Percentiles rank a stretch among this genome's conserved stretches.
phyloP scores from a whole-genome alignment of 2,797 vertebrate species.

The Lagodon rhomboides region DNA sequence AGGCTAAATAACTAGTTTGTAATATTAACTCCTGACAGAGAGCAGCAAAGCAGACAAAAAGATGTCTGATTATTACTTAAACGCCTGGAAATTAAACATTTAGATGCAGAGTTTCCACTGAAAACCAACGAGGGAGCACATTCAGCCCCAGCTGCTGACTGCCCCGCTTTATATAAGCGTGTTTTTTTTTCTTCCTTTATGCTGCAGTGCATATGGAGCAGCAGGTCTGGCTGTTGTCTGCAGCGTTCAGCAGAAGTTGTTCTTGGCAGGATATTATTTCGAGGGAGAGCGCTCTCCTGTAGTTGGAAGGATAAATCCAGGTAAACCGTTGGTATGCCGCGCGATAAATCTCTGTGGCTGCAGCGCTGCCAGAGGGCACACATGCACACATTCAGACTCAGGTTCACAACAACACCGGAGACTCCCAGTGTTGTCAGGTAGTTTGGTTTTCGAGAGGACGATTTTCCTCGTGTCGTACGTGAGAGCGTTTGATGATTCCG shows the following conservation, averaged over 20 bases:
- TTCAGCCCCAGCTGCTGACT: constrained; percentile 9
- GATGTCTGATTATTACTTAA: background rate
- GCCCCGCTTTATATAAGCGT: constrained; percentile 19
- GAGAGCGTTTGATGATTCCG: constrained; percentile 58
- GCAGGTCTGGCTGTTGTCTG: constrained; percentile 62
- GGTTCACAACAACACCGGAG: constrained; percentile 53
- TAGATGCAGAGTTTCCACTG: background rate
- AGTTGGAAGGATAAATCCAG: constrained; percentile 79
- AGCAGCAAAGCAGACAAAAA: background rate
- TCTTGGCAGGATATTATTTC: constrained; percentile 82
- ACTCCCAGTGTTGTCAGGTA: constrained; percentile 30
- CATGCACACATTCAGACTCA: constrained; percentile 53
- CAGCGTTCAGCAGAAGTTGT: constrained; percentile 73
- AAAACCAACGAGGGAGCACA: background rate
- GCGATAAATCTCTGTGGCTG: constrained; percentile 67
- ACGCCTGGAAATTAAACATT: constrained; percentile 7
- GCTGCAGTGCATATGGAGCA: constrained; percentile 27
- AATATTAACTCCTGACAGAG: constrained; percentile 1
- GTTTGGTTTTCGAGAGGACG: constrained; percentile 31
- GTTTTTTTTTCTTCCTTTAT: constrained; percentile 39
- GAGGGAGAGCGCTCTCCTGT: constrained; percentile 69
- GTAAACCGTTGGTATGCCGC: constrained; percentile 78
- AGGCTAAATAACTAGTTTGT: background rate
- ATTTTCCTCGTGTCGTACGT: constrained; percentile 22
- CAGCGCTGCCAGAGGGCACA: constrained; percentile 69